Base-by-base conservation (phyloP, 2,113 vertebrate species). In the Labrus mixtus region DNA sequence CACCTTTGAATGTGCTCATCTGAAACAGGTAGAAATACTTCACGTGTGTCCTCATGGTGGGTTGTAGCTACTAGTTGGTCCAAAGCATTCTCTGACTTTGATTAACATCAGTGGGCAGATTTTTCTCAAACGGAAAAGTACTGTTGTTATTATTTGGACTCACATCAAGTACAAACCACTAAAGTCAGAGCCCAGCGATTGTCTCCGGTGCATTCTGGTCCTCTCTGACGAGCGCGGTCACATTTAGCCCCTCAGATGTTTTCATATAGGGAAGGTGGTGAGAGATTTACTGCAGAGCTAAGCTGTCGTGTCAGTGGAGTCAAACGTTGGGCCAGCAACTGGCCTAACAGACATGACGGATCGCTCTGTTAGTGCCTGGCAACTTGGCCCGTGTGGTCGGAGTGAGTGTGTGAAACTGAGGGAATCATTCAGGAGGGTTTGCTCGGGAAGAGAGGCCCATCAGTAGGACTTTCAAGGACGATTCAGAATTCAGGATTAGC, bases 231-330 rank as follows among this genome's bases (percentile, higher is more conserved):
- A 23, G 60, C 78, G 75, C 73, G 81, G 81, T 76, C 78, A 79
- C 68, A 56, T 75, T 73, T 85, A 66, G 36, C 25, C 58, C 58
- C 46, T 59, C 55, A 63, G 66, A 53, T 46, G n/a, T 79, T 60
- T 62, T 76, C 50, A 39, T 62, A 51, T 51, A 56, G 54, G 56
- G 62, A 45, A 10, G 17, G 66, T 73, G 83, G 51, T 77, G 72
- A 87, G 72, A 85, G 87, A 89, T 88, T 84, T 83, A 78, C 58
- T 51, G 33, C 77, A 85, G 82, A 61, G 20, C 64, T 59, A 36
- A 37, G 23, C 39, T 68, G 50, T 72, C 81, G 19, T 75, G 73
- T 82, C 58, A 80, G 76, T 20, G 16, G 61, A 82, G 51, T 72
- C 62, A 58, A 77, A 87, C 53, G 66, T 77, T 8, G 43, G 72